These are phyloP conservation scores for Callipepla californica DNA, from an alignment of 2,113 vertebrate genomes.

Conservation along the genomic window DNA sequence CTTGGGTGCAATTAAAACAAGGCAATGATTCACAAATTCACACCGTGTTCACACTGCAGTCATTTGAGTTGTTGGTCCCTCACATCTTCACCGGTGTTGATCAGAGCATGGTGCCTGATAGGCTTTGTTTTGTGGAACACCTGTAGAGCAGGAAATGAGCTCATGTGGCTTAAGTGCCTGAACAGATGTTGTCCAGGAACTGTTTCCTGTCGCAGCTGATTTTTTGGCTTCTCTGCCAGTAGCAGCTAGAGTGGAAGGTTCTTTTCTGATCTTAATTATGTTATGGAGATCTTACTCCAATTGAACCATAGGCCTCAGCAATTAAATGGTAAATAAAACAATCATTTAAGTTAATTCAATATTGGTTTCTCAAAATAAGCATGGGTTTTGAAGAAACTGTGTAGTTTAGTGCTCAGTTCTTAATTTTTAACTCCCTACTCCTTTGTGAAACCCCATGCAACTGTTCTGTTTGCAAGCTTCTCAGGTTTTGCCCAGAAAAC, in stretches of 20 bases:
- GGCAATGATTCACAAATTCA: background rate
- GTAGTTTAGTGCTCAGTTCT: background rate
- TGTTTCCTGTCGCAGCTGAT: conserved; percentile 26
- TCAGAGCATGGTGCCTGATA: background rate
- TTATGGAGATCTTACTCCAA: background rate
- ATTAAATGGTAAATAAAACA: background rate
- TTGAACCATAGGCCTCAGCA: background rate
- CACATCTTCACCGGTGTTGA: background rate
- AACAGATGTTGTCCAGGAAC: background rate
- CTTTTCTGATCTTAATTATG: background rate
- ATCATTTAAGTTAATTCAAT: background rate
- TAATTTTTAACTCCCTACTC: background rate
- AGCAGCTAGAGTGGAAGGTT: background rate
- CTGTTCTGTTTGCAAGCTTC: background rate
- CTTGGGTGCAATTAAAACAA: background rate
- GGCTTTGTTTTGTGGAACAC: conserved; percentile 38
- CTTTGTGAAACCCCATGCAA: background rate
- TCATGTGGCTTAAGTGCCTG: background rate
- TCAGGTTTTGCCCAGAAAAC: background rate
- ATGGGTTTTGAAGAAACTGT: background rate
- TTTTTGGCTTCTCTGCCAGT: conserved; percentile 3
- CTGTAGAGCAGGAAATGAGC: conserved; percentile 50
- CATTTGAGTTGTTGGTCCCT: background rate
- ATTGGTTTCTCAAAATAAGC: background rate
- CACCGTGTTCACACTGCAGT: fast-evolving